These are phyloP conservation scores for Paradoxurus hermaphroditus DNA, from an alignment of 2,113 vertebrate genomes.

Conservation along the genomic window DNA sequence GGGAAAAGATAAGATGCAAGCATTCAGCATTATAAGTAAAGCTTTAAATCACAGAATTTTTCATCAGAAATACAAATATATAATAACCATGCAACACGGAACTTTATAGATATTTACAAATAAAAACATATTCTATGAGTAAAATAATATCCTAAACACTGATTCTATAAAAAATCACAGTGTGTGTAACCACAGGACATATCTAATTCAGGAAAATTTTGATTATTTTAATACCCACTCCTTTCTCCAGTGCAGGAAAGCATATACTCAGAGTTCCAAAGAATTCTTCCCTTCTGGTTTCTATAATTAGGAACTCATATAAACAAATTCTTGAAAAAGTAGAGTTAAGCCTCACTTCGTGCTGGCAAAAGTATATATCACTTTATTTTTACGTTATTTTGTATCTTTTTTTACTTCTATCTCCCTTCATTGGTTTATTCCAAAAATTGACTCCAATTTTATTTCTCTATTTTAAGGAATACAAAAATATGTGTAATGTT, in stretches of 20 bases:
- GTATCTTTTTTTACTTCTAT: not conserved
- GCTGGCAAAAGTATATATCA: not conserved
- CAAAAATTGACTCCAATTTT: not conserved
- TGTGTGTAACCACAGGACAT: not conserved
- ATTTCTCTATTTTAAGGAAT: not conserved
- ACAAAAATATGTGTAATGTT: not conserved
- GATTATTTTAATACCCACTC: not conserved
- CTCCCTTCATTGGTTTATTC: not conserved
- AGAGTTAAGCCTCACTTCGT: not conserved
- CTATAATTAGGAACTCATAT: not conserved
- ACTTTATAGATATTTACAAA: slow-evolving; percentile 15
- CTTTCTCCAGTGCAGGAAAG: not conserved
- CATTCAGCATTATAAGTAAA: not conserved
- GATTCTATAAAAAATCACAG: not conserved
- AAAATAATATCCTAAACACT: not conserved
- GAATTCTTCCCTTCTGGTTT: not conserved
- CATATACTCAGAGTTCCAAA: not conserved
- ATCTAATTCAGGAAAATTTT: not conserved
- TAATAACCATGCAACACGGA: slow-evolving; percentile 16
- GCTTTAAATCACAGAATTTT: not conserved
- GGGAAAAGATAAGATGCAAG: not conserved
- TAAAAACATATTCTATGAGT: not conserved
- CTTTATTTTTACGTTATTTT: not conserved
- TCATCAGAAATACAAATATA: not conserved
- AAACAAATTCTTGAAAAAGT: not conserved